Evolutionary conservation across 2,113 vertebrate genomes (phyloP).

Genomic region (Pipra filicauda): DNA sequence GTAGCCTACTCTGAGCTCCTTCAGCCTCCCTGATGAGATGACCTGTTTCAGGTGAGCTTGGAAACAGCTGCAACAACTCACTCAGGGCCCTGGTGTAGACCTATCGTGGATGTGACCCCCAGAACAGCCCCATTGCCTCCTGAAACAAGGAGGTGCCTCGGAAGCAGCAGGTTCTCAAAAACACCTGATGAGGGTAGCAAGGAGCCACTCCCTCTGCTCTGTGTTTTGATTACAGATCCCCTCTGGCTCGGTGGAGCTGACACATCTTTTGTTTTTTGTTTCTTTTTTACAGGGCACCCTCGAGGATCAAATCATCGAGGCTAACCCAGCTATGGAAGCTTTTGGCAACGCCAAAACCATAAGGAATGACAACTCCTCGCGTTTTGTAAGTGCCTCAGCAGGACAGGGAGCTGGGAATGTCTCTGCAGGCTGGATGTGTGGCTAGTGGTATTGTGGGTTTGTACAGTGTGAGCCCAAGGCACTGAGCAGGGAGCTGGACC

Average conservation of each 20-base stretch:
- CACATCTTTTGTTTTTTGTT: neutral
- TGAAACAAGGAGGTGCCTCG: neutral
- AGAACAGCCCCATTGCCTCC: neutral
- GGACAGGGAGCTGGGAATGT: neutral
- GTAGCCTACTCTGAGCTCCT: neutral
- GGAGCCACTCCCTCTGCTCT: neutral
- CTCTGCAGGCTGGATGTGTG: neutral
- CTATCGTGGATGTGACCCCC: neutral
- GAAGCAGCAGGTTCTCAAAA: neutral
- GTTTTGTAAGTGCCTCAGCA: conserved; percentile 83
- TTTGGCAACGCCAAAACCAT: conserved; percentile 95
- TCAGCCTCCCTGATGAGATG: neutral
- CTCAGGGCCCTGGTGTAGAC: neutral
- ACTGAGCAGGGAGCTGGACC: fast-evolving
- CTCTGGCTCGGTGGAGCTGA: neutral
- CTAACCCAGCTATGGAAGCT: conserved; percentile 94
- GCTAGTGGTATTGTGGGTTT: neutral
- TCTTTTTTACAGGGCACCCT: conserved; percentile 83
- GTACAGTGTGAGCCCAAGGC: neutral
- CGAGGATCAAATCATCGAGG: conserved; percentile 95
- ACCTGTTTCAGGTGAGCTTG: neutral
- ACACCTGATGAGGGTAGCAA: neutral
- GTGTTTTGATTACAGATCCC: neutral
- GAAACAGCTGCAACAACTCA: neutral
- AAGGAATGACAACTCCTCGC: conserved; percentile 93